A percentile compares a stretch with the other conserved stretches of the same genome.
phyloP scores from a whole-genome alignment of 2,888 invertebrate species.

The Agrotis exclamationis region DNA sequence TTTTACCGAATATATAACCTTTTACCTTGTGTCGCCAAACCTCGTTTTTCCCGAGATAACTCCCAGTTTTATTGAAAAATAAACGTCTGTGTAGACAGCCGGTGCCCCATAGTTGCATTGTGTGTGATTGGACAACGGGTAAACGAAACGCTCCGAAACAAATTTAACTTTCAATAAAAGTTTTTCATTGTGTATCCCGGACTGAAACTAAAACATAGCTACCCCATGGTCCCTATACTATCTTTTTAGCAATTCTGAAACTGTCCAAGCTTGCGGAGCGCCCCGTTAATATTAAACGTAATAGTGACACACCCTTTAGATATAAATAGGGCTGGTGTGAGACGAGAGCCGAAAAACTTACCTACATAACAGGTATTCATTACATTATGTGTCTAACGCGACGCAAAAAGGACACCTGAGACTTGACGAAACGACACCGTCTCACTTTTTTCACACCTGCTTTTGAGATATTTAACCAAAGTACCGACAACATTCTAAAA shows the following conservation, averaged over 20 bases:
- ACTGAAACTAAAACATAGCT: conserved; percentile 49
- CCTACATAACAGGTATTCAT: conserved; percentile 68
- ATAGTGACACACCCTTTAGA: conserved; percentile 58
- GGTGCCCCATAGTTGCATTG: conserved; percentile 33
- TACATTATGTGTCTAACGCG: conserved; percentile 72
- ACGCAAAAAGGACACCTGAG: conserved; percentile 78
- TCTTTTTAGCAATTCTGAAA: conserved; percentile 57
- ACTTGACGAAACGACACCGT: conserved; percentile 66
- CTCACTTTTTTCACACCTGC: conserved; percentile 64
- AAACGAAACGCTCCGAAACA: conserved; percentile 51
- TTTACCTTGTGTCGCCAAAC: conserved; percentile 51
- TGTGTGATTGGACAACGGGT: conserved; percentile 37
- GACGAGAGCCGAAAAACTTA: conserved; percentile 31
- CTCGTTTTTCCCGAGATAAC: conserved; percentile 33
- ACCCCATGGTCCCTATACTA: conserved; percentile 40
- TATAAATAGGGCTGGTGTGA: conserved; percentile 62
- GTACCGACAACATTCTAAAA: conserved; percentile 72
- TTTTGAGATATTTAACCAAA: conserved; percentile 60
- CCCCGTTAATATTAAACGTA: conserved; percentile 67
- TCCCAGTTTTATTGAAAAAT: conserved; percentile 44
- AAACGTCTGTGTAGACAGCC: conserved; percentile 34
- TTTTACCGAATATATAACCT: conserved; percentile 69
- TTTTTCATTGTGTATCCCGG: conserved; percentile 44
- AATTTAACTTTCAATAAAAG: conserved; percentile 60
- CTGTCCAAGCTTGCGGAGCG: conserved; percentile 55